Base-by-base conservation (phyloP, 2,797 vertebrate species). In the Muraenolepis orangiensis region DNA sequence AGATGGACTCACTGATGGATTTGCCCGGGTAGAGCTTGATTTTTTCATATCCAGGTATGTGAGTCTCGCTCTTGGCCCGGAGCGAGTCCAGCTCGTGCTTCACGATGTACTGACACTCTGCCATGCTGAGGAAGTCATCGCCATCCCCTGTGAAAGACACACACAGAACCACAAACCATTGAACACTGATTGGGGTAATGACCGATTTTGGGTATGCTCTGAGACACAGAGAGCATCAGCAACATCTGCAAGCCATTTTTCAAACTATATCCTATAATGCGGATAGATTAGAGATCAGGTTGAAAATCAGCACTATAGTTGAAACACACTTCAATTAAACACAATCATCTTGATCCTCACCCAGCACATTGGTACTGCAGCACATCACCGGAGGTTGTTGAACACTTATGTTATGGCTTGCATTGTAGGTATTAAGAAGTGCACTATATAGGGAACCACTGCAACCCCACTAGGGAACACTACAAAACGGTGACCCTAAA, bases 11-110 rank as follows among this genome's bases (percentile, higher is more conserved):
- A 95, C 94, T 75, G 80, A 95, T 92, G 20, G 98, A 99, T 87
- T 99, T 99, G 82, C 98, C 98, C 3, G 97, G 98, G 82, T 99
- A 99, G 3, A 99, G 90, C 78, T 95, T 98, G 74, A 92, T 90
- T 79, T 96, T 92, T 12, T 92, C 90, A 86, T 98, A 95, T 72
- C 98, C 98, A 14, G 97, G 97, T 36, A 99, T 93, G 74, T 95
- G 93, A 72, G 91, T 94, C 90, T 99, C 98, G 66, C 94, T 93
- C 92, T 87, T 95, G 72, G 98, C 97, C 90, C 98, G 93, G 77
- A 99, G 89, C 31, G 95, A 98, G 88, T 99, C 97, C 74, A 99
- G 92, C 86, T 98, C 96, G 13, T 98, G 96, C 85, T 98, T 99
- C 84, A 99, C 91, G 84, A 99, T 96, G 87, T 95, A 96, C 80